Evolutionary conservation across 2,113 vertebrate species (phyloP).

Genomic region (Elgaria multicarinata): DNA sequence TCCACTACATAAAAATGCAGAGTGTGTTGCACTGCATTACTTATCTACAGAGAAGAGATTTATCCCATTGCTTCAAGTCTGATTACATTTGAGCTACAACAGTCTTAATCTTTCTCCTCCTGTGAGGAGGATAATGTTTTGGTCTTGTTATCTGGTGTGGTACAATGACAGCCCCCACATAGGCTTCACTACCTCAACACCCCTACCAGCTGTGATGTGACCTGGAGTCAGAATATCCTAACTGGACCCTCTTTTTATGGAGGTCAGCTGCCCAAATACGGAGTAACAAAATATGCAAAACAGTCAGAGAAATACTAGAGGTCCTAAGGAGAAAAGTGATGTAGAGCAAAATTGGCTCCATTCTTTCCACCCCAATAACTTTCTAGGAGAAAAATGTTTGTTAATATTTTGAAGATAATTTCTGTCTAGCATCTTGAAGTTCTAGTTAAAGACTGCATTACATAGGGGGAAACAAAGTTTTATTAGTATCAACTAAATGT

Average conservation of each 20-base stretch:
- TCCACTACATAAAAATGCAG: neutral
- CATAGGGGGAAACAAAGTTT: neutral
- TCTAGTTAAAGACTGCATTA: neutral
- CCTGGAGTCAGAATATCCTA: neutral
- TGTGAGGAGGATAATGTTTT: neutral
- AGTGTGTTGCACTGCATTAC: neutral
- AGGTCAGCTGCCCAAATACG: conserved; percentile 34
- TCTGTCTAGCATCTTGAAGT: neutral
- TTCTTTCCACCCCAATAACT: neutral
- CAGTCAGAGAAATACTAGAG: neutral
- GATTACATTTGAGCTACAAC: conserved; percentile 21
- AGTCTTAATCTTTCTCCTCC: neutral
- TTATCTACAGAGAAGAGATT: conserved; percentile 11
- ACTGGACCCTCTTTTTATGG: conserved; percentile 16
- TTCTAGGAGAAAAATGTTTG: neutral
- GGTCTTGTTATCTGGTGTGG: neutral
- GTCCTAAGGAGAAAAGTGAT: neutral
- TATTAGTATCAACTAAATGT: neutral
- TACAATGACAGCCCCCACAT: conserved; percentile 1
- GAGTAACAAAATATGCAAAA: neutral
- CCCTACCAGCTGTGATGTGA: conserved; percentile 34
- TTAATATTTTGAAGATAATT: neutral
- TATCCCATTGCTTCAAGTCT: neutral
- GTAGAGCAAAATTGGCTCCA: neutral
- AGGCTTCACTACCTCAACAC: conserved; percentile 19